phyloP scores from a whole-genome alignment of 2,888 invertebrate species.

The Zelleria hepariella region DNA sequence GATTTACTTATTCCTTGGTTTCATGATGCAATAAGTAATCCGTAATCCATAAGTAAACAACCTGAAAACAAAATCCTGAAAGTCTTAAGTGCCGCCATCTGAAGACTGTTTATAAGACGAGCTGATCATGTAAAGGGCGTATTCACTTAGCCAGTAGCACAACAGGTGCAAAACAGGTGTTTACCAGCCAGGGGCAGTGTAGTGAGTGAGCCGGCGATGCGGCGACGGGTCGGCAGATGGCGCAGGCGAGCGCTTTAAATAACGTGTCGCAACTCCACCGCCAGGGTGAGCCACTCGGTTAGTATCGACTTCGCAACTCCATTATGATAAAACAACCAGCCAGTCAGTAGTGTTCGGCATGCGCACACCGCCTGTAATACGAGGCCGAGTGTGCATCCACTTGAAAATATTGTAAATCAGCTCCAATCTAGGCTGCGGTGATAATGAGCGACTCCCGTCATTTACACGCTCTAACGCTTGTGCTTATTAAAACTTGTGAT shows the following conservation, averaged over 20 bases:
- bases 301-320: not conserved
- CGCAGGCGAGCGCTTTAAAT: constrained; percentile 26
- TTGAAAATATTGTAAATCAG: constrained; percentile 35
- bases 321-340: constrained; percentile 36
- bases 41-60: no score
- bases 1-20: no score
- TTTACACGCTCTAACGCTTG: constrained; percentile 24
- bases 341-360: constrained; percentile 52
- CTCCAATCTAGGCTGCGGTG: constrained; percentile 39
- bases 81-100: not conserved
- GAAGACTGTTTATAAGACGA: not conserved
- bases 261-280: no score
- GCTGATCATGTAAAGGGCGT: not conserved
- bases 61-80: not conserved
- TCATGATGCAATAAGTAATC: no score
- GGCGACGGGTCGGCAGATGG: constrained; percentile 19
- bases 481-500: constrained; percentile 13
- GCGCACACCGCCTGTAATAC: constrained; percentile 54
- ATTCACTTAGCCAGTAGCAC: no score
- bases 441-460: constrained; percentile 45
- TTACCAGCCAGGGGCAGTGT: not conserved
- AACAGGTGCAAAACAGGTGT: not conserved
- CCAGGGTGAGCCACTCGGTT: constrained; percentile 26
- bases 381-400: constrained; percentile 50
- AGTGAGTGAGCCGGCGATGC: not conserved